These are phyloP conservation scores for Carabus problematicus DNA, from an alignment of 2,888 invertebrate species.

Conservation along the genomic window DNA sequence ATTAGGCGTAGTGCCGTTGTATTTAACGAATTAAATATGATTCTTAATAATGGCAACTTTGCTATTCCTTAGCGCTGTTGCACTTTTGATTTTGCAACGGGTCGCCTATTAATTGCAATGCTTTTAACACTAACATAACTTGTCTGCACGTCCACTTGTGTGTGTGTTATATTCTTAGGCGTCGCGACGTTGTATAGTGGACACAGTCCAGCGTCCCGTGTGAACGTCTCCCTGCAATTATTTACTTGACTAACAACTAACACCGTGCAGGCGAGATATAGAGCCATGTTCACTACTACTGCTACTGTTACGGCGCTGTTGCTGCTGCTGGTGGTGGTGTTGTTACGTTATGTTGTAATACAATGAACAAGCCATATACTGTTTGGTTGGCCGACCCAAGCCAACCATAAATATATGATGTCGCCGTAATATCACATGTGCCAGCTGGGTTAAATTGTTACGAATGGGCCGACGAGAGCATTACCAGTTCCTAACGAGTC, in stretches of 20 bases:
- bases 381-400: constrained; percentile 49
- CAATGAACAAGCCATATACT: constrained; percentile 12
- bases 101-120: too few relatives aligned
- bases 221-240: constrained; percentile 56
- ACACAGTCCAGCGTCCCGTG: constrained; percentile 48
- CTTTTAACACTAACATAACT: too few relatives aligned
- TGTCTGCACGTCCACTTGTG: neutral
- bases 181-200: constrained; percentile 7
- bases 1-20: too few relatives aligned
- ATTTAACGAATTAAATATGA: too few relatives aligned
- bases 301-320: neutral
- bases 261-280: constrained; percentile 44
- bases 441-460: constrained; percentile 62
- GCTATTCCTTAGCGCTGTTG: too few relatives aligned
- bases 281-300: neutral
- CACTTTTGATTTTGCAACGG: too few relatives aligned
- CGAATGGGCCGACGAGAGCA: constrained; percentile 58
- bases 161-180: constrained; percentile 1
- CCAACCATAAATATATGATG: constrained; percentile 61
- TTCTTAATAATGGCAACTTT: too few relatives aligned
- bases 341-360: neutral
- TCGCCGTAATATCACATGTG: constrained; percentile 61
- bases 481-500: constrained; percentile 51
- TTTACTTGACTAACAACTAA: constrained; percentile 55
- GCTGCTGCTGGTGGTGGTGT: neutral